Base-by-base conservation (phyloP, 2,797 vertebrate genomes). In the Chaetodon trifasciatus region DNA sequence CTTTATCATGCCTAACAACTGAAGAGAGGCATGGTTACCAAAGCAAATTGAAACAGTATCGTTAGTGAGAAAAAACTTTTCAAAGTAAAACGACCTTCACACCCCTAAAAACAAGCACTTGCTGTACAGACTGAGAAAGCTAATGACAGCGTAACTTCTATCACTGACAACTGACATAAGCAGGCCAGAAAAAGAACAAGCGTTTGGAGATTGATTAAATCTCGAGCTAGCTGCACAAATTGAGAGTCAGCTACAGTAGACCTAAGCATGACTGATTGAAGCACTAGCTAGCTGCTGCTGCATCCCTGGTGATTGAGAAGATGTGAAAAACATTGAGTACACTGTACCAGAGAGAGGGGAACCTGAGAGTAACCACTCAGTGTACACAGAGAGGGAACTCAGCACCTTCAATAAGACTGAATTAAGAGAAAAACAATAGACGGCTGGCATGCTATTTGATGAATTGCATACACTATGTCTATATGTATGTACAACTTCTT, bases 191-290 rank as follows among this genome's bases (percentile, higher is more conserved):
- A 44, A 40, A 28, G 8, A 60, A 1, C 10, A 11, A 15, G 24
- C 11, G 8, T 23, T 74, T 2, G 19, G 44, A 77, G 60, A 56
- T 15, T 42, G 64, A 87, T 83, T 72, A 40, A 70, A 76, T 63
- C 40, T 42, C 21, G 10, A 85, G 77, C 68, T 75, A 66, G 67
- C 61, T 64, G 72, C 68, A 81, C 66, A 88, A 85, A 80, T 77
- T 73, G 42, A 74, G 55, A 75, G 46, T 53, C 53, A 28, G 46
- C 46, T 64, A 62, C 58, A 76, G 72, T 37, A 66, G 76, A 76
- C 50, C 46, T 74, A 35, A 84, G 60, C 65, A 70, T 76, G 61
- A 83, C 76, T 58, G 81, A 88, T 63, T 65, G 50, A 56, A 78
- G 19, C n/a, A 21, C 49, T 28, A 50, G 35, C 56, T 49, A 24